Evolutionary conservation across 2,888 invertebrate genomes (phyloP).

Genomic region (Rhagonycha fulva): DNA sequence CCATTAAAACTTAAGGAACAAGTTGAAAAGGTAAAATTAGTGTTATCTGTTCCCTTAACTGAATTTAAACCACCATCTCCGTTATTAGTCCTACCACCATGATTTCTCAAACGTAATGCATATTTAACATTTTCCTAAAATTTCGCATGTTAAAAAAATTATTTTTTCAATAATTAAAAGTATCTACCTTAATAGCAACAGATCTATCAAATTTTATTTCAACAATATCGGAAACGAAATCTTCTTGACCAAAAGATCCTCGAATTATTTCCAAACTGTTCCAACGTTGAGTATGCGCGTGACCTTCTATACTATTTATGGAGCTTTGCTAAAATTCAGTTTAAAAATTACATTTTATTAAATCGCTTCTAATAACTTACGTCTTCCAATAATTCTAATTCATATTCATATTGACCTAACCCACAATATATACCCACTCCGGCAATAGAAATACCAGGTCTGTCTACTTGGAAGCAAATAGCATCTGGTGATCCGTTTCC

Average conservation of each 20-base stretch:
- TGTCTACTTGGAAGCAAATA: conserved; percentile 91
- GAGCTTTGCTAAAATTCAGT: conserved; percentile 53
- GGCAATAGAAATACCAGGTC: conserved; percentile 84
- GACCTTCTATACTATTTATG: conserved; percentile 58
- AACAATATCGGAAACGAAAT: conserved; percentile 85
- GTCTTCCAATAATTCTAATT: conserved; percentile 85
- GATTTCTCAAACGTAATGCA: conserved; percentile 84
- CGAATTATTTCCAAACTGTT: conserved; percentile 82
- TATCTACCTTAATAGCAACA: conserved; percentile 76
- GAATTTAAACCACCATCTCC: conserved; percentile 90
- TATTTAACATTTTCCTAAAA: conserved; percentile 83
- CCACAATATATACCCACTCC: conserved; percentile 92
- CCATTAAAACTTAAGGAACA: conserved; percentile 95
- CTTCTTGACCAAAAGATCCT: conserved; percentile 83
- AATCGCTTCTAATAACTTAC: conserved; percentile 54
- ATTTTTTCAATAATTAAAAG: background rate
- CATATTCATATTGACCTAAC: conserved; percentile 86
- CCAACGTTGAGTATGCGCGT: conserved; percentile 78
- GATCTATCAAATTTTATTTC: conserved; percentile 91
- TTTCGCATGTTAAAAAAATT: conserved; percentile 4
- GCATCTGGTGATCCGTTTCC: conserved; percentile 97
- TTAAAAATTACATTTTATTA: conserved; percentile 4
- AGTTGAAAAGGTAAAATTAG: conserved; percentile 86
- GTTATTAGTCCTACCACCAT: conserved; percentile 90
- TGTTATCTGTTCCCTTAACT: conserved; percentile 91